Evolutionary conservation across 2,113 vertebrate genomes (phyloP), one percentile per base, ranked within the genome.

Genomic region (Odontophorus gujanensis): DNA sequence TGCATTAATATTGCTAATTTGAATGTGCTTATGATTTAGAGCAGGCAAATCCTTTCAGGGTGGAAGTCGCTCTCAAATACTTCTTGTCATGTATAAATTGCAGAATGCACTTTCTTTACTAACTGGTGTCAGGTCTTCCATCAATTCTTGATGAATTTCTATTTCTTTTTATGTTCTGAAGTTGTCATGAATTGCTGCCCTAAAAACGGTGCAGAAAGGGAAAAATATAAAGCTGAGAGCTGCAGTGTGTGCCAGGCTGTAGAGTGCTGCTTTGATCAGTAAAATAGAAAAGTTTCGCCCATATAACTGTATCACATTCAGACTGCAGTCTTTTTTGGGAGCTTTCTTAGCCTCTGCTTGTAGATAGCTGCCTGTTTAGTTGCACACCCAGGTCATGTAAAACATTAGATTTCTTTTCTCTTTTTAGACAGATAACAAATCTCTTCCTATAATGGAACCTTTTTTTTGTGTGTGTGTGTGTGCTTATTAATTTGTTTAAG

Each of bases 231-330:
- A 90, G 42, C 45, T 73, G 76, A 72, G 65, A 55, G 92, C 43
- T 12, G 22, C 36, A 34, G 25, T 48, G 22, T 72, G 57, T 9
- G 38, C 32, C 28, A 85, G 57, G 55, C 65, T 83, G 57, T 53
- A 81, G 36, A 94, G 55, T 55, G 57, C 53, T 65, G 40, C 71
- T 91, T 89, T 73, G 61, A 89, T 93, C 66, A 91, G 53, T 88
- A 65, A 85, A 77, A 65, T 28, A 51, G 43, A 61, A 59, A 92
- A 72, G 14, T 73, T 96, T 89, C 34, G 69, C 17, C 45, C 58
- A 2, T 74, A 19, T 17, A 74, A 22, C 28, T 69, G 2, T 55
- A 51, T 77, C 20, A 47, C 51, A 59, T 85, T 81, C 36, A 69
- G 90, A 30, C 40, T 68, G 57, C 28, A 62, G 6, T 79, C 26